Evolutionary conservation across 2,888 invertebrate species (phyloP).

Genomic region (Poecilobothrus nobilitatus): DNA sequence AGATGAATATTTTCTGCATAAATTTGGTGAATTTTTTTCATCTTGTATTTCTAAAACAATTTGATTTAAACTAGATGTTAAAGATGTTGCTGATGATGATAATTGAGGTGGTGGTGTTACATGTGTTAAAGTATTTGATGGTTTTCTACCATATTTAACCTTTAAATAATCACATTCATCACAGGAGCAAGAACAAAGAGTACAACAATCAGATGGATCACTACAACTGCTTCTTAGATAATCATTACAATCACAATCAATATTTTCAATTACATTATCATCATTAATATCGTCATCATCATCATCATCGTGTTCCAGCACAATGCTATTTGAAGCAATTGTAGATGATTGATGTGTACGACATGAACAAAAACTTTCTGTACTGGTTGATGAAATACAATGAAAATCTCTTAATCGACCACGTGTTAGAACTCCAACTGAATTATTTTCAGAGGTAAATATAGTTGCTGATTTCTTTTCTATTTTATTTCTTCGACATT

Average conservation of each 20-base stretch:
- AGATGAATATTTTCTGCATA: neutral
- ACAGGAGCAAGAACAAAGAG: constrained; percentile 3
- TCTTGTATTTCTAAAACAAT: constrained; percentile 7
- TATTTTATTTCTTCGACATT: constrained; percentile 23
- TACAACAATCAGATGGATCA: neutral
- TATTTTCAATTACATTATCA: constrained; percentile 27
- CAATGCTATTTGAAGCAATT: constrained; percentile 17
- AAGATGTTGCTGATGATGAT: neutral
- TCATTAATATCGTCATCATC: neutral
- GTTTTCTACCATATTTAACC: constrained; percentile 3
- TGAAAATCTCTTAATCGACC: constrained; percentile 9
- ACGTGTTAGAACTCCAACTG: constrained; percentile 13
- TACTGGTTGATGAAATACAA: constrained; percentile 24
- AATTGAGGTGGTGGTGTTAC: constrained; percentile 11
- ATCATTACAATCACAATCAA: constrained; percentile 22
- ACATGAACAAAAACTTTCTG: constrained; percentile 38
- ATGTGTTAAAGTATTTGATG: constrained; percentile 21
- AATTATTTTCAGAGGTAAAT: constrained; percentile 13
- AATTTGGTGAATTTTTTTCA: neutral
- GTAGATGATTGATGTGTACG: constrained; percentile 25
- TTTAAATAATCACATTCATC: constrained; percentile 17
- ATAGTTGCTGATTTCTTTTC: constrained; percentile 18
- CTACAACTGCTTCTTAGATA: neutral
- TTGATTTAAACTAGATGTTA: constrained; percentile 9
- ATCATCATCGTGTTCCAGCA: constrained; percentile 22